These are phyloP conservation scores for Emydocephalus ijimae DNA, from an alignment of 2,113 vertebrate genomes.

Conservation along the genomic window DNA sequence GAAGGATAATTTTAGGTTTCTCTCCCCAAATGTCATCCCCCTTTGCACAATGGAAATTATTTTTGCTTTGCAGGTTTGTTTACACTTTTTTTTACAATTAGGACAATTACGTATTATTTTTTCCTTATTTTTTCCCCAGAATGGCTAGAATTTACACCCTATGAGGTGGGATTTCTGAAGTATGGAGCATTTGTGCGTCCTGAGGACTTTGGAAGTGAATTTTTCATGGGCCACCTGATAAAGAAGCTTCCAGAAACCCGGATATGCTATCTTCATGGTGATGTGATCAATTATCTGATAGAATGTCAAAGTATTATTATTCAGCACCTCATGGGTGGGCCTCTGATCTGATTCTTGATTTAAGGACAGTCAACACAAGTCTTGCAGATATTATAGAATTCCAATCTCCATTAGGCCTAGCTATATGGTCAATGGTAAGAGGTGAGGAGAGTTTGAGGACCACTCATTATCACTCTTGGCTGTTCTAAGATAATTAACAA, in stretches of 20 bases:
- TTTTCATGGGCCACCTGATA: constrained; percentile 74
- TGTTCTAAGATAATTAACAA: neutral
- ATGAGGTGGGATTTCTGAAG: constrained; percentile 72
- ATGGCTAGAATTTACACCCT: constrained; percentile 77
- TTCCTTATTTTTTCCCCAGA: constrained; percentile 53
- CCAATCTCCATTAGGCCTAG: neutral
- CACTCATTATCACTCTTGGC: neutral
- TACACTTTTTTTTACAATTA: neutral
- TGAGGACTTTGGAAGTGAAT: constrained; percentile 68
- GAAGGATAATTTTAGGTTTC: neutral
- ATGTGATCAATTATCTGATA: neutral
- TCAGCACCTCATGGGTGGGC: neutral
- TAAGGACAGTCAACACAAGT: neutral
- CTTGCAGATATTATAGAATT: neutral
- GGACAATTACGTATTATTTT: neutral
- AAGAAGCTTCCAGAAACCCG: constrained; percentile 62
- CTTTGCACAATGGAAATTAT: neutral
- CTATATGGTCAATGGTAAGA: neutral
- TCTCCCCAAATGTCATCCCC: neutral
- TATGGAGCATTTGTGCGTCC: constrained; percentile 68
- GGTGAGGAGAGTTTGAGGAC: neutral
- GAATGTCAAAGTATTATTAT: neutral
- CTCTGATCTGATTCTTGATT: neutral
- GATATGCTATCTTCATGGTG: constrained; percentile 75
- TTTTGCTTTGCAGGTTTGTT: neutral